Evolutionary conservation across 2,113 vertebrate genomes (phyloP).

Genomic region (Lipophrys pholis): DNA sequence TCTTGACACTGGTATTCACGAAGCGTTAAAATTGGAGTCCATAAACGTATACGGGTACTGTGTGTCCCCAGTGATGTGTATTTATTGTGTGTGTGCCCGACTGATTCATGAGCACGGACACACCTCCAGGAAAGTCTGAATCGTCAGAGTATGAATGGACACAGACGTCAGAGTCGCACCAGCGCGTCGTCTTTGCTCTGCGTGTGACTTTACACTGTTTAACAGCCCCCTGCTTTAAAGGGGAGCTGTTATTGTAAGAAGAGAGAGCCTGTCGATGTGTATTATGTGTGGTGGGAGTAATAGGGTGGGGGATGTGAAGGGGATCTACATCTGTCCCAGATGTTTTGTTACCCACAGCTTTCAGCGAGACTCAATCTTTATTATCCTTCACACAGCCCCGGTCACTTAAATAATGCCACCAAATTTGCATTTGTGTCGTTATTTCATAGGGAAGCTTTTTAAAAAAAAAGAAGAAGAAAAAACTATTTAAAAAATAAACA

Average conservation of each 20-base stretch:
- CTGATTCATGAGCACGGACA: conserved; percentile 23
- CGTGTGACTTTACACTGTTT: conserved; percentile 6
- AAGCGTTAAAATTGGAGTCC: conserved; percentile 29
- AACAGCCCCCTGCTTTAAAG: conserved; percentile 48
- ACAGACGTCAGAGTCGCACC: conserved; percentile 27
- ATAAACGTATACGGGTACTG: not conserved
- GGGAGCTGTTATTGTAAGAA: conserved; percentile 49
- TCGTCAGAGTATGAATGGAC: conserved; percentile 39
- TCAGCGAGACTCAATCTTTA: conserved; percentile 12
- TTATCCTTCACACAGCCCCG: conserved; percentile 26
- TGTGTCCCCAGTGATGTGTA: not conserved
- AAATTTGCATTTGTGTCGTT: not conserved
- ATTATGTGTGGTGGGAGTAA: conserved; percentile 50
- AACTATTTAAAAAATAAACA: not conserved
- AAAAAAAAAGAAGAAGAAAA: not conserved
- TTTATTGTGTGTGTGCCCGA: not conserved
- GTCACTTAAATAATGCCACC: not conserved
- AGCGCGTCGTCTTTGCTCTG: conserved; percentile 22
- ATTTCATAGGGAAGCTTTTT: not conserved
- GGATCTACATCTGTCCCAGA: conserved; percentile 57
- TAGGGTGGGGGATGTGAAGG: conserved; percentile 31
- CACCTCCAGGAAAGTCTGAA: conserved; percentile 24
- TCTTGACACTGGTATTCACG: conserved; percentile 3
- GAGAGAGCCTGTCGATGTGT: conserved; percentile 37
- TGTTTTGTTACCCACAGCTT: conserved; percentile 43